These are phyloP conservation scores for Aphelenchoides besseyi DNA, from an alignment of 1,140 invertebrate species.

Conservation along the genomic window DNA sequence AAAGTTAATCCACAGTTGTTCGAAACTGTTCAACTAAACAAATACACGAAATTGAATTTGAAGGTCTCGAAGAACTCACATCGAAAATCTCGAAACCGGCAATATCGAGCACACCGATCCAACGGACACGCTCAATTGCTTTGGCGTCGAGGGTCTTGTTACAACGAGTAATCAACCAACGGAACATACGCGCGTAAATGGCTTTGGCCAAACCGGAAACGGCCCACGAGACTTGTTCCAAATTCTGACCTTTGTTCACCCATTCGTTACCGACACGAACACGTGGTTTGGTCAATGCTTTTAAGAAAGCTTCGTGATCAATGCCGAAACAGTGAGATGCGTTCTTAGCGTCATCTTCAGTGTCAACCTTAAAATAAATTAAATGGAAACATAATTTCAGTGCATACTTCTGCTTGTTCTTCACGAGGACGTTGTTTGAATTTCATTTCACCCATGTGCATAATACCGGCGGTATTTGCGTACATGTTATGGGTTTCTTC, in stretches of 20 bases:
- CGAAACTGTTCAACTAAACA: conserved; percentile 92
- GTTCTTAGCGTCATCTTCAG: conserved; percentile 65
- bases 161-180: conserved; percentile 69
- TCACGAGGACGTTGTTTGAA: conserved; percentile 99
- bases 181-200: conserved; percentile 69
- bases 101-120: conserved; percentile 95
- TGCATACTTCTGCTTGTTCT: conserved; percentile 97
- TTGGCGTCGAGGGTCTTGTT: conserved; percentile 69
- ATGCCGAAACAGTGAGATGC: conserved; percentile 68
- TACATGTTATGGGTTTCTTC: conserved; percentile 89
- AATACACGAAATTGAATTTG: neutral
- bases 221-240: conserved; percentile 72
- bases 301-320: conserved; percentile 68
- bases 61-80: conserved; percentile 72
- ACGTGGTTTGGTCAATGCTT: conserved; percentile 69
- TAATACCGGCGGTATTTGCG: conserved; percentile 90
- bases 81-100: conserved; percentile 99
- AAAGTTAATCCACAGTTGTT: conserved; percentile 99
- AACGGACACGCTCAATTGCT: conserved; percentile 65
- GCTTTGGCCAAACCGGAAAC: conserved; percentile 70
- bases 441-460: conserved; percentile 88
- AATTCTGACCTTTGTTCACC: conserved; percentile 72
- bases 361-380: conserved; percentile 33
- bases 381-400: conserved; percentile 68
- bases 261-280: conserved; percentile 69